Percentiles rank a stretch among this genome's conserved stretches.
Evolutionary conservation across 2,888 invertebrate species (phyloP).

Genomic region (Leucophora obtusa): DNA sequence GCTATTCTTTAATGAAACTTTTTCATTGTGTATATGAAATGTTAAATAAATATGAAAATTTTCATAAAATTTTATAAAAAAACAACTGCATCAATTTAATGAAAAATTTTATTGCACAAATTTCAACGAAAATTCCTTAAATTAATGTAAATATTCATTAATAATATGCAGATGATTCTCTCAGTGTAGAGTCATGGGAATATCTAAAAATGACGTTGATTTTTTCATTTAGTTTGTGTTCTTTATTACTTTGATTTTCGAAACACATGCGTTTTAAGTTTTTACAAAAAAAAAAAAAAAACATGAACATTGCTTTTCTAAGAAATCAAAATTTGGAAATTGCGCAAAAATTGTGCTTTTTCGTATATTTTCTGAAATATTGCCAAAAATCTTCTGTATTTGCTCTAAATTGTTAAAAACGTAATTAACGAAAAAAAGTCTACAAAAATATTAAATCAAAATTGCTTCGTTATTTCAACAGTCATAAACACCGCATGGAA

Average conservation of each 20-base stretch:
- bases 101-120: no score
- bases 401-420: constrained; percentile 59
- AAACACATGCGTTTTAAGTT: constrained; percentile 26
- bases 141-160: no score
- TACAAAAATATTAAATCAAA: background rate
- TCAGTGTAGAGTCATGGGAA: constrained; percentile 30
- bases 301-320: background rate
- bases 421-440: constrained; percentile 38
- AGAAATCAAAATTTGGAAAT: constrained; percentile 43
- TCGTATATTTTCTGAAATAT: constrained; percentile 35
- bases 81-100: no score
- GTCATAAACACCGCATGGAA: background rate
- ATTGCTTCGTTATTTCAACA: constrained; percentile 40
- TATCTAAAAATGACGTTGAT: constrained; percentile 23
- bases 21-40: no score
- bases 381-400: constrained; percentile 56
- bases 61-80: no score
- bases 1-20: no score
- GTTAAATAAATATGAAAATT: no score
- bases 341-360: constrained; percentile 48
- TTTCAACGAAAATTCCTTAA: no score
- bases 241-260: background rate
- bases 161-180: no score
- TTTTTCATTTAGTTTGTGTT: background rate
- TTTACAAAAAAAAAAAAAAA: constrained; percentile 2